Conservation (phyloP, 2,113 vertebrate species). For the Prietella phreatophila region DNA sequence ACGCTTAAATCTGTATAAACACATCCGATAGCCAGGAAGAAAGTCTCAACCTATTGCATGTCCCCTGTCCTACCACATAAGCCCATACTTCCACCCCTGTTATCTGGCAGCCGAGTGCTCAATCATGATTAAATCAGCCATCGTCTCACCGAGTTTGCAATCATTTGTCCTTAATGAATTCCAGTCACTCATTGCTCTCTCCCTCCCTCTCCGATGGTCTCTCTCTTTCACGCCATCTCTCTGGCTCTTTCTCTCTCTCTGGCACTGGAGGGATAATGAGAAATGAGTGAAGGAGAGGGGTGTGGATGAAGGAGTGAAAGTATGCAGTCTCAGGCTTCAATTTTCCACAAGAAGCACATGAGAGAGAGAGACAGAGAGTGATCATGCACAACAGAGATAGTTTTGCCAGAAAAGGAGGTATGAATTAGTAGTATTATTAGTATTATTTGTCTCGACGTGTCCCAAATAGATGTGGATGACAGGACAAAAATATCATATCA, state of each 20-base stretch:
- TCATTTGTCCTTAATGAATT: constrained; percentile 80
- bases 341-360: constrained; percentile 21
- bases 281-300: constrained; percentile 38
- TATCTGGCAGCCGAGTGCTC: constrained; percentile 69
- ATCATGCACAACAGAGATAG: constrained; percentile 20
- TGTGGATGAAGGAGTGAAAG: constrained; percentile 4
- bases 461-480: background rate
- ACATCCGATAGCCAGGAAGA: background rate
- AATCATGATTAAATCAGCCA: constrained; percentile 77
- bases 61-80: background rate
- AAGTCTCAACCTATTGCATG: background rate
- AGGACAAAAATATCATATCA: background rate
- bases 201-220: background rate
- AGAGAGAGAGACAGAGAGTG: background rate
- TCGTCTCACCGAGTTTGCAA: constrained; percentile 73
- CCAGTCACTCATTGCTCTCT: constrained; percentile 68
- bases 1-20: constrained; percentile 23
- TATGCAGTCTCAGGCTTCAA: constrained; percentile 9
- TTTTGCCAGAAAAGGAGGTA: constrained; percentile 4
- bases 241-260: background rate
- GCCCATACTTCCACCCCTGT: constrained; percentile 62
- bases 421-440: background rate
- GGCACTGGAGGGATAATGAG: constrained; percentile 28
- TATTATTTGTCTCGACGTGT: background rate
- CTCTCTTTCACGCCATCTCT: constrained; percentile 8